Base-by-base conservation (phyloP, 2,888 invertebrate genomes). In the Odontomyia ornata region DNA sequence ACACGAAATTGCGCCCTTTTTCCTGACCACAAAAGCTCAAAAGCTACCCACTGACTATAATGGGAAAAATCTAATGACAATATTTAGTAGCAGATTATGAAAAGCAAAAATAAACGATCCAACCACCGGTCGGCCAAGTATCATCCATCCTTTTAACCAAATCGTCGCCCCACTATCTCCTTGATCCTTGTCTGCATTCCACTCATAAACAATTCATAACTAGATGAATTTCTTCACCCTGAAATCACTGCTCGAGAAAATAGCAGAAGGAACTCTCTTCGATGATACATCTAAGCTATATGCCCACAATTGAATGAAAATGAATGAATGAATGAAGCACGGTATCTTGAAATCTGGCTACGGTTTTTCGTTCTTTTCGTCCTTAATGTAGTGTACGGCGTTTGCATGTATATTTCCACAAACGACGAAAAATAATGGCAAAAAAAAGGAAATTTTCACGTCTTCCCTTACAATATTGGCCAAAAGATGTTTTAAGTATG, bases 191-290 rank as follows among this genome's bases (percentile, higher is more conserved):
- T 13, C 7, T 13, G 47, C 25, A 27, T 36, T 21, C 18, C 25
- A 47, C 46, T 47, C 69, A 47, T 69, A 47, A 69, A 69, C 46
- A 47, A 47, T 69, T 69, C 69, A 69, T 69, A 69, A 69, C 47
- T 69, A 69, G 47, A 69, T 69, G 30, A 46, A 69, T 47, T 69
- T 46, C 46, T 30, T 46, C 69, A 23, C 47, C 46, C 46, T 25
- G 7, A 46, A 47, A 25, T 56, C 15, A 60, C 11, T 21, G 60
- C 21, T 4, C 21, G 25, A 11, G 60, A 60, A 23, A 21, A 52
- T 4, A 52, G 5, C 15, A 52, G 18, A 52, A 52, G 52, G 52
- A 52, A 52, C 15, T n/a, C 52, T 1, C 7, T 7, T 11, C 43
- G 15, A 15, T 15, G 52, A 52, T n/a, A 52, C 15, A 23, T 25